These are phyloP conservation scores for Toxotes jaculatrix DNA, from an alignment of 2,113 vertebrate species.

Conservation along the genomic window DNA sequence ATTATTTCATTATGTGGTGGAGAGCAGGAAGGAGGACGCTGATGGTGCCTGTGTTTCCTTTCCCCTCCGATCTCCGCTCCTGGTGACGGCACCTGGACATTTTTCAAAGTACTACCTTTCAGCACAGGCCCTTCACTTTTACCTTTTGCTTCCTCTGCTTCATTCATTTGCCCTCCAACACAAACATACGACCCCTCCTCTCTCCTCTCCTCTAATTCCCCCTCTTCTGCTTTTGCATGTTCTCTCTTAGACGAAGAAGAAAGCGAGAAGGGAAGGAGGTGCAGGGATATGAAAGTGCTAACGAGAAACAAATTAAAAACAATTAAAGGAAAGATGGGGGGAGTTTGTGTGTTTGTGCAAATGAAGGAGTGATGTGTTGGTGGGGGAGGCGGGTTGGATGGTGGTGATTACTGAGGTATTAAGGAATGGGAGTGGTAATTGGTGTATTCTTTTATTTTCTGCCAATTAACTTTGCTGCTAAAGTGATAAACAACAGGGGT, in stretches of 20 bases:
- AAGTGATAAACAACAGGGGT: conserved; percentile 25
- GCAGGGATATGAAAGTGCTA: conserved; percentile 23
- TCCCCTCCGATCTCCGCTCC: conserved; percentile 38
- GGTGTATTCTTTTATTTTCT: conserved; percentile 50
- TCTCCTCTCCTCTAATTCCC: too few relatives aligned
- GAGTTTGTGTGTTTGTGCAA: conserved; percentile 27
- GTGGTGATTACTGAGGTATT: conserved; percentile 34
- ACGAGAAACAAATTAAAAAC: conserved; percentile 67
- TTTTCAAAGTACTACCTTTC: conserved; percentile 29
- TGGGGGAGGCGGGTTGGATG: too few relatives aligned
- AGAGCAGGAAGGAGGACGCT: conserved; percentile 72
- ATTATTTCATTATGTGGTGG: conserved; percentile 77
- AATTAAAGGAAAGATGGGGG: conserved; percentile 53
- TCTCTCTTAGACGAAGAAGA: background rate
- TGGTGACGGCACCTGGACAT: conserved; percentile 59
- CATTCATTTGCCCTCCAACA: background rate
- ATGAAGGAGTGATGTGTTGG: conserved; percentile 11
- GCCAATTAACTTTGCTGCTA: conserved; percentile 49
- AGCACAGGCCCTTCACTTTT: background rate
- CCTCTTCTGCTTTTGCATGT: background rate
- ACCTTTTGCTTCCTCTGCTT: background rate
- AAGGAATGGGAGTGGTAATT: conserved; percentile 44
- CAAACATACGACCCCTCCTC: background rate
- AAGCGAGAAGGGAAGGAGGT: conserved; percentile 9
- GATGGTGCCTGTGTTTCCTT: conserved; percentile 56